phyloP scores from a whole-genome alignment of 2,888 invertebrate genomes.

The Brenthis daphne region DNA sequence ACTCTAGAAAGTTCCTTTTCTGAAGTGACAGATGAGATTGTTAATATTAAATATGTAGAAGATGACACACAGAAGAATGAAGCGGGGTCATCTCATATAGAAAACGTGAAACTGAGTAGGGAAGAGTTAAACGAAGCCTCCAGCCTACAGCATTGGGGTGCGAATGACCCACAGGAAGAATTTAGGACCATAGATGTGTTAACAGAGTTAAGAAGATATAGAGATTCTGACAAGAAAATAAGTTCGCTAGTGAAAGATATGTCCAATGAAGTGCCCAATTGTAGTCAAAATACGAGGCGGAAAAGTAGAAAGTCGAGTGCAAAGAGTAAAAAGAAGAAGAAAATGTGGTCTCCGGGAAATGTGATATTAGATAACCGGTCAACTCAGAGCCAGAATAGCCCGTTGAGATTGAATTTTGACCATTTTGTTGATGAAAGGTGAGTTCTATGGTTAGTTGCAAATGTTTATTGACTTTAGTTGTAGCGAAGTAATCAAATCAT shows the following conservation, averaged over 20 bases:
- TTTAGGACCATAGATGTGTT: constrained; percentile 65
- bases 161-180: constrained; percentile 55
- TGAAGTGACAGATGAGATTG: constrained; percentile 54
- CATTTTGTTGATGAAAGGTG: constrained; percentile 76
- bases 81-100: constrained; percentile 59
- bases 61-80: constrained; percentile 65
- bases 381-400: constrained; percentile 56
- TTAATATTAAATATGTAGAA: constrained; percentile 70
- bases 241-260: constrained; percentile 50
- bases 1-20: constrained; percentile 68
- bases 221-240: constrained; percentile 55
- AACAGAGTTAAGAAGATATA: constrained; percentile 61
- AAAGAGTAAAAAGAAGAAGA: constrained; percentile 65
- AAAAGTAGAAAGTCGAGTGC: constrained; percentile 54
- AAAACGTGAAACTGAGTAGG: constrained; percentile 55
- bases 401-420: constrained; percentile 73
- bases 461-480: not conserved
- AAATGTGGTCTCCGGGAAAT: constrained; percentile 72
- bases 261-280: constrained; percentile 46
- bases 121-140: constrained; percentile 52
- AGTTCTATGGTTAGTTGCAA: constrained; percentile 38
- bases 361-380: constrained; percentile 71
- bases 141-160: constrained; percentile 56
- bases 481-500: no score
- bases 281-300: constrained; percentile 54